Base-by-base conservation (phyloP, 2,113 vertebrate species). In the Tamias sibiricus region DNA sequence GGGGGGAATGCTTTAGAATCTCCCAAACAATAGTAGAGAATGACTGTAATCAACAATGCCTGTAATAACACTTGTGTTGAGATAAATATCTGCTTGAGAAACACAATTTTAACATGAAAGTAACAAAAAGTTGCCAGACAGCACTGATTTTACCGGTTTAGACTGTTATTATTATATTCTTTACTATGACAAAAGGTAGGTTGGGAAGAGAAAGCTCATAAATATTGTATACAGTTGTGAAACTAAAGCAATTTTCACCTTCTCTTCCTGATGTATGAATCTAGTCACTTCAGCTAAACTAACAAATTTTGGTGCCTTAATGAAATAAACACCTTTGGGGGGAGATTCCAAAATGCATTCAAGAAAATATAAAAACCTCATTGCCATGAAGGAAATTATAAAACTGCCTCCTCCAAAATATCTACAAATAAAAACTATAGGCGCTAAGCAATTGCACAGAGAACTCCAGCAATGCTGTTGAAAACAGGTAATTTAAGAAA, bases 401-500 rank as follows among this genome's bases (percentile, higher is more conserved):
- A 76, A 80, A 74, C 19, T 10, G n/a, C 9, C 54, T 42, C 11
- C 66, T 69, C 35, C 66, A n/a, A 69, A 69, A n/a, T n/a, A 69
- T 68, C 26, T 37, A n/a, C 66, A 75, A 32, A 24, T 77, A 44
- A 84, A 92, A 69, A 16, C 8, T 6, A 28, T 44, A 37, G 11
- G 4, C 10, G 8, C 12, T 62, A 42, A 13, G 3, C 0, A 20
- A 44, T 52, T 75, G 54, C 35, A 35, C 35, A 28, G n/a, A 19
- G 22, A 89, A 42, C 72, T 86, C 40, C 12, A 74, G 40, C 2
- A 16, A 52, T 54, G 6, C 35, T 20, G 22, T n/a, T 47, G 71
- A 88, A 47, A 84, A 22, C 22, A 54, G 77, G 87, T 94, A 68
- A 97, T 54, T 72, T 85, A 90, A 96, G 89, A 92, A 42, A 54